Evolutionary conservation across 2,888 invertebrate species (phyloP), one percentile per base, ranked within the genome.

Genomic region (Calliopum simillimum): DNA sequence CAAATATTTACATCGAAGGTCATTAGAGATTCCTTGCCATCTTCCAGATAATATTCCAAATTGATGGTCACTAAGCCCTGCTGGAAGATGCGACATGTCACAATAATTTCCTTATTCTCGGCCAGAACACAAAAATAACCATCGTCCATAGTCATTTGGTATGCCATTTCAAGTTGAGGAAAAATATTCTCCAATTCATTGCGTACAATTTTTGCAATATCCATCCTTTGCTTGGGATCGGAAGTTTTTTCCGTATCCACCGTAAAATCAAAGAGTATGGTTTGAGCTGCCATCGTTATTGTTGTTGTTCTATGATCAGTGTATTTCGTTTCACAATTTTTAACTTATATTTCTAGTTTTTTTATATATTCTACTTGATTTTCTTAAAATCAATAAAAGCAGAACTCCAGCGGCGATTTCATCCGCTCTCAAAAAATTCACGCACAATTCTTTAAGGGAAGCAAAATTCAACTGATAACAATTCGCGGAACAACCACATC

Each of bases 31-130:
- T 92, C 91, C 80, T 93, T 92, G 74, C 90, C 90, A 70, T 93
- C 92, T 72, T 89, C 91, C 83, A 92, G 91, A 84, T 90, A 94
- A 87, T 93, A 95, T 82, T 95, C 95, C 80, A 95, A 90, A 84
- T 94, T 95, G 77, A 95, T 88, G 47, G 94, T 94, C 70, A 95
- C 88, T 76, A 94, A 87, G 69, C 95, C 95, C 78, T 92, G 91
- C 59, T 89, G 89, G 80, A 92, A 94, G 76, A 93, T 89, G 81
- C 94, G 89, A 56, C 93, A 88, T 43, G 91, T 92, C 41, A 93
- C 89, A 8, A 93, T 88, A 61, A 90, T 89, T 43, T 91, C 91
- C 81, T 89, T 89, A 72, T 92, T 92, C 74, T 93, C 93, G 46
- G 91, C 90, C 73, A 92, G 89, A 19, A 94, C 85, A 78, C 91